Base-by-base conservation (phyloP, 2,113 vertebrate genomes). In the Oncorhynchus tshawytscha region DNA sequence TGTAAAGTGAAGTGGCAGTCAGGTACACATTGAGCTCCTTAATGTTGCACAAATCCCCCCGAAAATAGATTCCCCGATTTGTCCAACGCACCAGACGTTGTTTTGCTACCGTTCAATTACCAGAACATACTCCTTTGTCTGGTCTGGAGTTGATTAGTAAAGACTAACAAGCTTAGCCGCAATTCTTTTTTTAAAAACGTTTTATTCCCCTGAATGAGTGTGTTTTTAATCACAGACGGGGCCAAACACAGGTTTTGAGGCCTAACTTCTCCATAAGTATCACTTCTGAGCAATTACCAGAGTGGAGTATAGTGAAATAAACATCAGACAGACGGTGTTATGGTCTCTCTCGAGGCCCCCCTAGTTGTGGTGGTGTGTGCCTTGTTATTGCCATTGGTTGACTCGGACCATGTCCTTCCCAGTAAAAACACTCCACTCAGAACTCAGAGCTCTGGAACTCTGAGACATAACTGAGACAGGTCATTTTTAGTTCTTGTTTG, bases 401-500 rank as follows among this genome's bases (percentile, higher is more conserved):
- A 89, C 86, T 84, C 72, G 70, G 81, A 68, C 81, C 88, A 88
- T 92, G 91, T 90, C 85, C 77, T 81, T 51, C 70, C 72, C 82
- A 74, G 86, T 49, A 76, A 76, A 81, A 87, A 85, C 76, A 76
- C 73, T 78, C 72, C 59, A 71, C 85, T 85, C 81, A 80, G 79
- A 25, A 4, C 67, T 39, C 31, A 0, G 27, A 16, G 78, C 81
- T 77, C 71, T 72, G 74, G 81, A 79, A 84, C 72, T 20, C 74
- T 18, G 51, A 93, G 90, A 92, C 88, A 91, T 88, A 93, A 91
- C 90, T 84, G 83, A 88, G 93, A 91, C 90, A 86, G 82, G 89
- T 86, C 62, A 78, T 81, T 79, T 60, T 75, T 80, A 39, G 4
- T 45, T 74, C 77, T 86, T 91, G 87, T 90, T 91, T 90, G 79